Evolutionary conservation across 2,113 vertebrate genomes (phyloP), one percentile per base, ranked within the genome.

Genomic region (Pluvianellus socialis): DNA sequence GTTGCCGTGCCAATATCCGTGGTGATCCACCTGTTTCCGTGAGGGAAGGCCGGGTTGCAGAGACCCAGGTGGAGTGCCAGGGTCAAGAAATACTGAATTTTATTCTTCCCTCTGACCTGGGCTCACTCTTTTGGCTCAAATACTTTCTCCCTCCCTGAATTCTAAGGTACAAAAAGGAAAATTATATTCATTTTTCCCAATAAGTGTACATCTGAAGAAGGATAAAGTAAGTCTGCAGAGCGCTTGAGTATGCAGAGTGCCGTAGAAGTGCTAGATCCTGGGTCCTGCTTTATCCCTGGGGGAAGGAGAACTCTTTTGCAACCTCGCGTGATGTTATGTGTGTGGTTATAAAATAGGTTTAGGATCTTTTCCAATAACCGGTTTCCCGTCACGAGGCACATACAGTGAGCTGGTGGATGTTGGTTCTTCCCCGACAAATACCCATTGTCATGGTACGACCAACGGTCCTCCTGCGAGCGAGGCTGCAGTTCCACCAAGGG

Each of bases 361-460:
- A 61, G 66, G 55, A 33, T 35, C 33, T 56, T 85, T 79, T 38
- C 75, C 65, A 6, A 0, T 12, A 21, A 14, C 70, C 26, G 2
- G n/a, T 21, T 65, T 47, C 44, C 79, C 67, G 20, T 12, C n/a
- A 1, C 1, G 22, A 55, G 38, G 65, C n/a, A 16, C 23, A 1
- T 3, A 3, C 8, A 9, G 35, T 0, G 18, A 35, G 49, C 1
- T 2, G 30, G 20, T 24, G 49, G 35, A 4, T 7, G 24, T 16
- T 23, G 66, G 32, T n/a, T 40, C 62, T 75, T 35, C 58, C 66
- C 14, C 2, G 3, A 2, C 2, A 32, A 70, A 5, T 5, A 17
- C 3, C 14, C 4, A 0, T 11, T 20, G 47, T 10, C 50, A 3
- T 2, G 13, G 11, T 8, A 3, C 14, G 45, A 47, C 19, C 32